phyloP scores from a whole-genome alignment of 2,113 vertebrate genomes.

The Heterotilapia buettikoferi region DNA sequence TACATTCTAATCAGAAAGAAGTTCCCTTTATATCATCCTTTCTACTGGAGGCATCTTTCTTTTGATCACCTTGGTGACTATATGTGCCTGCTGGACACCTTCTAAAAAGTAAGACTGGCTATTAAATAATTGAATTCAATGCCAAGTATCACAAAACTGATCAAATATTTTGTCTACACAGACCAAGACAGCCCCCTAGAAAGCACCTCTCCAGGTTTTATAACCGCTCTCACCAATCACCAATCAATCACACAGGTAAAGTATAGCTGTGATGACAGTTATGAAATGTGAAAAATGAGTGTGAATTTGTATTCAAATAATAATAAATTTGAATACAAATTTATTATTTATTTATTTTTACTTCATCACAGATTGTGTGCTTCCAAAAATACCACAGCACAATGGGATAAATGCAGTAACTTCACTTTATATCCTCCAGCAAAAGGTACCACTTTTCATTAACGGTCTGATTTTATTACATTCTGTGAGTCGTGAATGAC shows the following conservation, averaged over 20 bases:
- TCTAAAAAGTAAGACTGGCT: slow-evolving; percentile 71
- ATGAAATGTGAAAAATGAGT: not conserved
- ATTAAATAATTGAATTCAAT: not conserved
- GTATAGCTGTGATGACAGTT: not conserved
- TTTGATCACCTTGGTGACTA: slow-evolving; percentile 89
- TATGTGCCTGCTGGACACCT: slow-evolving; percentile 97
- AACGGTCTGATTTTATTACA: not conserved
- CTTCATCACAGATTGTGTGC: slow-evolving; percentile 69
- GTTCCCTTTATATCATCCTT: slow-evolving; percentile 96
- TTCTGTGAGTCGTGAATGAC: not conserved
- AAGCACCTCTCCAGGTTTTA: slow-evolving; percentile 33
- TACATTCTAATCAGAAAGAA: slow-evolving; percentile 77
- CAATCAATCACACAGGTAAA: slow-evolving; percentile 32
- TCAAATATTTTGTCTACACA: not conserved
- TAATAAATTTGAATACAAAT: not conserved
- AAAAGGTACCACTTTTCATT: slow-evolving; percentile 76
- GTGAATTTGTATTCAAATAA: not conserved
- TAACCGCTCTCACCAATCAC: not conserved
- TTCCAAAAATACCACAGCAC: slow-evolving; percentile 69
- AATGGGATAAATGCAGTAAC: slow-evolving; percentile 80
- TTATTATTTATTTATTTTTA: not conserved
- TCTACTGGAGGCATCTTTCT: slow-evolving; percentile 94
- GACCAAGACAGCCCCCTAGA: slow-evolving; percentile 2
- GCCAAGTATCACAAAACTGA: not conserved
- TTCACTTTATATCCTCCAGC: slow-evolving; percentile 87